A percentile compares a stretch with the other conserved stretches of the same genome.
These are phyloP conservation scores for Acromyrmex echinatior DNA, from an alignment of 1,140 invertebrate genomes.

Conservation along the genomic window DNA sequence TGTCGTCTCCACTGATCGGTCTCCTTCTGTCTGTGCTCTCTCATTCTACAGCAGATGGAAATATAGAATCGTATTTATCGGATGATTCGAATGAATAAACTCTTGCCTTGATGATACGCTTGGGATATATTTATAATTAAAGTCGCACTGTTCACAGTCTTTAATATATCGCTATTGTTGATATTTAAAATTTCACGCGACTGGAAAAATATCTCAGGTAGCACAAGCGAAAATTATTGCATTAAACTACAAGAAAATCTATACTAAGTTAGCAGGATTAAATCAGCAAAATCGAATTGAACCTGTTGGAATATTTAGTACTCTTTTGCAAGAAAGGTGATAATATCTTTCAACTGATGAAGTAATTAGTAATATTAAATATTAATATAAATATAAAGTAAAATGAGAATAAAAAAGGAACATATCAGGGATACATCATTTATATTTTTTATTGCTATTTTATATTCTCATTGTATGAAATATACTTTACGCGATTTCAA, in stretches of 20 bases:
- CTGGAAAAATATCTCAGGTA: neutral
- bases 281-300: too few species aligned
- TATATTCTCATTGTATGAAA: neutral
- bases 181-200: neutral
- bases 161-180: neutral
- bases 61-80: conserved; percentile 38
- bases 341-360: conserved; percentile 11
- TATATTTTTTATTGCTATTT: conserved; percentile 2
- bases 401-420: neutral
- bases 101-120: conserved; percentile 20
- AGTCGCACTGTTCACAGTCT: neutral
- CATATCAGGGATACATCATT: neutral
- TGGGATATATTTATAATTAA: conserved; percentile 60
- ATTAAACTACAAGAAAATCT: neutral
- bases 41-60: conserved; percentile 40
- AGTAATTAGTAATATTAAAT: neutral
- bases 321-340: too few species aligned
- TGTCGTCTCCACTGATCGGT: conserved; percentile 61
- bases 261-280: too few species aligned
- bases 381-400: neutral
- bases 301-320: too few species aligned
- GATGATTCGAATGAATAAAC: conserved; percentile 48
- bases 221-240: neutral
- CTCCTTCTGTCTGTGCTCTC: conserved; percentile 39
- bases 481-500: neutral